A percentile compares a stretch with the other conserved stretches of the same genome.
Evolutionary conservation across 2,797 vertebrate genomes (phyloP).

Genomic region (Megaceryle alcyon): DNA sequence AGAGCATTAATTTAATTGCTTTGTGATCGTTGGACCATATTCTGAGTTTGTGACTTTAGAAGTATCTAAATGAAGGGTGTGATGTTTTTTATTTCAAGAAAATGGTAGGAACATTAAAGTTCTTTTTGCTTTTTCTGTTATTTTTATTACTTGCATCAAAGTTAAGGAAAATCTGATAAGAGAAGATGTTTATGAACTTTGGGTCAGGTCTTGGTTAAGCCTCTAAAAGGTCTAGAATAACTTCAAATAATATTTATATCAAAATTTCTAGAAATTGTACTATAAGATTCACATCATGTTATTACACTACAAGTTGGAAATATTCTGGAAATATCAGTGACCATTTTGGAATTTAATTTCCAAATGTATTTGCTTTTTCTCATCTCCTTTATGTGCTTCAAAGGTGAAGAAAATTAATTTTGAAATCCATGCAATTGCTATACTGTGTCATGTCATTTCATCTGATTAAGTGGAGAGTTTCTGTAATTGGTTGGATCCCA

Average conservation of each 20-base stretch:
- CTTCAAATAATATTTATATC: not conserved
- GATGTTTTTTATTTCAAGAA: not conserved
- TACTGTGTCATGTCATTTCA: not conserved
- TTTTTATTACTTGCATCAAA: not conserved
- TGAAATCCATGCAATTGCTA: not conserved
- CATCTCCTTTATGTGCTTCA: not conserved
- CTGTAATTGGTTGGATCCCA: not conserved
- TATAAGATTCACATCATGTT: rapidly evolving
- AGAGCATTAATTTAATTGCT: not conserved
- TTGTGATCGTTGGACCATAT: rapidly evolving
- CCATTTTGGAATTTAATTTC: not conserved
- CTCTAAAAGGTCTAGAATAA: not conserved
- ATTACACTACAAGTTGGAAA: not conserved
- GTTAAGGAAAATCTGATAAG: not conserved
- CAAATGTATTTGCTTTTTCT: not conserved
- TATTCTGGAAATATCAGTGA: not conserved
- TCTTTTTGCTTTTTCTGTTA: not conserved
- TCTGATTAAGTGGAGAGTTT: constrained; percentile 9
- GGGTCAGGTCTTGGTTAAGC: not conserved
- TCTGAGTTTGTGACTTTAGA: not conserved
- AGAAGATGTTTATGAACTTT: not conserved
- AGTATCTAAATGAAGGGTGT: not conserved
- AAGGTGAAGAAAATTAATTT: not conserved
- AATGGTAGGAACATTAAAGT: not conserved
- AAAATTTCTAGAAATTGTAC: not conserved